Conservation (phyloP, 2,888 invertebrate species). For the Gandaritis pyraliata region DNA sequence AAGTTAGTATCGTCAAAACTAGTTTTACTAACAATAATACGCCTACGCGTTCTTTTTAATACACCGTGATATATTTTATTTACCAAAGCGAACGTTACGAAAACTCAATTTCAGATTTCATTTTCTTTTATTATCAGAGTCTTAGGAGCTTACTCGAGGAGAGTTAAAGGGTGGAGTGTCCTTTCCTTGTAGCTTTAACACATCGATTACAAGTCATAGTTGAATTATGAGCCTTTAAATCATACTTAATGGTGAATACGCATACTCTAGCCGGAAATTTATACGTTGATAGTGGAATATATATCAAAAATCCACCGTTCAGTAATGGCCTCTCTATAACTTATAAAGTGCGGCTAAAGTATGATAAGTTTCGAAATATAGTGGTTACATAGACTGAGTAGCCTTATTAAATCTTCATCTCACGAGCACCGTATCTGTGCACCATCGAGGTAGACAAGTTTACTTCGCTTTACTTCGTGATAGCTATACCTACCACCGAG, state of each 20-base stretch:
- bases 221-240: slow-evolving; percentile 75
- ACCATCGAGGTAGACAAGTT: slow-evolving; percentile 47
- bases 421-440: slow-evolving; percentile 43
- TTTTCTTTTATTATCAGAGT: slow-evolving; percentile 40
- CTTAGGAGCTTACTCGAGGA: slow-evolving; percentile 32
- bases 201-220: slow-evolving; percentile 69
- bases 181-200: slow-evolving; percentile 56
- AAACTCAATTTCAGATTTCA: slow-evolving; percentile 38
- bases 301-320: slow-evolving; percentile 65
- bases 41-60: background rate
- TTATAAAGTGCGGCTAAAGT: slow-evolving; percentile 48
- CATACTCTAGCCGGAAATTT: slow-evolving; percentile 74
- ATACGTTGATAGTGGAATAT: slow-evolving; percentile 67
- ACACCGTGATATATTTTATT: slow-evolving; percentile 7
- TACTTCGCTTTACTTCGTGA: slow-evolving; percentile 28
- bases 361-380: slow-evolving; percentile 48
- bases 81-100: slow-evolving; percentile 16
- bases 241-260: slow-evolving; percentile 77
- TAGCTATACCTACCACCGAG: slow-evolving; percentile 21
- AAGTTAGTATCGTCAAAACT: background rate
- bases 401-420: slow-evolving; percentile 45
- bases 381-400: slow-evolving; percentile 39
- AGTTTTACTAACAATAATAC: background rate
- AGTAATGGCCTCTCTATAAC: slow-evolving; percentile 48
- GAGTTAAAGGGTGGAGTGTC: slow-evolving; percentile 48